A percentile compares a stretch with the other conserved stretches of the same genome.
These are phyloP conservation scores for Zaprionus davidi DNA, from an alignment of 1,140 invertebrate genomes.

Conservation along the genomic window DNA sequence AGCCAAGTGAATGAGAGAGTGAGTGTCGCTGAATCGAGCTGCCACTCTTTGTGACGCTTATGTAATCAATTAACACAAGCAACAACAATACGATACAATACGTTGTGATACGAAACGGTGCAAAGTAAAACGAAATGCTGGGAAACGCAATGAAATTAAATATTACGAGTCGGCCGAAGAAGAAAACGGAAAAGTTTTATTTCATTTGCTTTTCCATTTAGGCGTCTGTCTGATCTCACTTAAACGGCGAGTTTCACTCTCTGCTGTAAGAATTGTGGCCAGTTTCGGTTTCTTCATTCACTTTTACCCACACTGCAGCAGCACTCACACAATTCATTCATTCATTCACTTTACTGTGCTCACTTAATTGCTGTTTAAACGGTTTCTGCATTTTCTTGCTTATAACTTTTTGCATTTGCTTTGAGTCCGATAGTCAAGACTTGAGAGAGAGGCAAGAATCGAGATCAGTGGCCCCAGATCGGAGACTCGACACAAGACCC, in stretches of 20 bases:
- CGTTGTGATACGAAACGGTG: conserved; percentile 29
- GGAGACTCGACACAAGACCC: background rate
- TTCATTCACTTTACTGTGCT: conserved; percentile 23
- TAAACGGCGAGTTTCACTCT: background rate
- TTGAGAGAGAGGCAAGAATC: background rate
- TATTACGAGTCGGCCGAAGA: background rate
- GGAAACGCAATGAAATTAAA: background rate
- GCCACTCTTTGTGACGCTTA: conserved; percentile 58
- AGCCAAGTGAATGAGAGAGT: conserved; percentile 17
- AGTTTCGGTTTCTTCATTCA: background rate
- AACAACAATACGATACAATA: conserved; percentile 39
- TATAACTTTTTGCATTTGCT: conserved; percentile 22
- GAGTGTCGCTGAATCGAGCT: conserved; percentile 29
- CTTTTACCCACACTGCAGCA: background rate
- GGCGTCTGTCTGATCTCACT: background rate
- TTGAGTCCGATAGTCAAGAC: background rate
- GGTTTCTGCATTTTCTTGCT: conserved; percentile 41
- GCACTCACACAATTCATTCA: background rate
- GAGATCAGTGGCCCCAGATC: background rate
- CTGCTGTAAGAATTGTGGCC: background rate
- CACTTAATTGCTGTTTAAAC: conserved; percentile 4
- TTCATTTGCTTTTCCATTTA: conserved; percentile 17
- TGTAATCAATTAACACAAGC: conserved; percentile 78
- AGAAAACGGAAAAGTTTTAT: conserved; percentile 34
- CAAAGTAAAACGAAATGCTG: conserved; percentile 24